phyloP scores from a whole-genome alignment of 2,797 vertebrate species.

The Paratrypauchen microcephalus region DNA sequence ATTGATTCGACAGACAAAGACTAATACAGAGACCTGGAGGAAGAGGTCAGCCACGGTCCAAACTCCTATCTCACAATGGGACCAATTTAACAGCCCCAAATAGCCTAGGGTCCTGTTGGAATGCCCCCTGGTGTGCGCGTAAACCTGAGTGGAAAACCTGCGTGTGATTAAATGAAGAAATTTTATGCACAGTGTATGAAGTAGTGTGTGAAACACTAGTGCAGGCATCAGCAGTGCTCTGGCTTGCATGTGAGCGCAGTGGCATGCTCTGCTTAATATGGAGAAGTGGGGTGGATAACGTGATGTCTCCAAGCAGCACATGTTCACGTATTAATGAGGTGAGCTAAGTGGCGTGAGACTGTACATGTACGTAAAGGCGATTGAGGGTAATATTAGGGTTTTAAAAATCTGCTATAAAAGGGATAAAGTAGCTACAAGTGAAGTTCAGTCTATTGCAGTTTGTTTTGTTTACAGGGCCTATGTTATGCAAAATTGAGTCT shows the following conservation, averaged over 20 bases:
- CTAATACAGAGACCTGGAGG: slow-evolving; percentile 33
- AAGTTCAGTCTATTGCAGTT: too few relatives aligned
- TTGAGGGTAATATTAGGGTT: slow-evolving; percentile 7
- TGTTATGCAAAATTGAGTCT: too few relatives aligned
- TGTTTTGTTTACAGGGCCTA: too few relatives aligned
- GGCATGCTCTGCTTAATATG: slow-evolving; percentile 32
- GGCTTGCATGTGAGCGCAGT: slow-evolving; percentile 24
- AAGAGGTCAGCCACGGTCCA: slow-evolving; percentile 46
- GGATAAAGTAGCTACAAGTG: background rate
- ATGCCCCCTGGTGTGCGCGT: slow-evolving; percentile 3
- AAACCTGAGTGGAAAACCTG: slow-evolving; percentile 6
- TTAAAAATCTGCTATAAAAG: slow-evolving; percentile 3
- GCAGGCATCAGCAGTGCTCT: slow-evolving; percentile 23
- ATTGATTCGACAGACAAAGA: slow-evolving; percentile 57
- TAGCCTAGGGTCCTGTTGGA: slow-evolving; percentile 33
- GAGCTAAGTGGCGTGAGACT: slow-evolving; percentile 9
- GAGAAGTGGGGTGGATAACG: slow-evolving; percentile 28
- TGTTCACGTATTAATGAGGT: slow-evolving; percentile 36
- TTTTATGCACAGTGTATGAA: slow-evolving; percentile 24
- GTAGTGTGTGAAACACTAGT: slow-evolving; percentile 33
- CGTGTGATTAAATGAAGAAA: background rate
- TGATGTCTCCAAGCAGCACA: slow-evolving; percentile 22
- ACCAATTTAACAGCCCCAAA: slow-evolving; percentile 71
- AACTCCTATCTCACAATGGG: slow-evolving; percentile 61
- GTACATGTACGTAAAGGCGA: slow-evolving; percentile 14